These are phyloP conservation scores for Campaea margaritaria DNA, from an alignment of 2,888 invertebrate genomes.

Conservation along the genomic window DNA sequence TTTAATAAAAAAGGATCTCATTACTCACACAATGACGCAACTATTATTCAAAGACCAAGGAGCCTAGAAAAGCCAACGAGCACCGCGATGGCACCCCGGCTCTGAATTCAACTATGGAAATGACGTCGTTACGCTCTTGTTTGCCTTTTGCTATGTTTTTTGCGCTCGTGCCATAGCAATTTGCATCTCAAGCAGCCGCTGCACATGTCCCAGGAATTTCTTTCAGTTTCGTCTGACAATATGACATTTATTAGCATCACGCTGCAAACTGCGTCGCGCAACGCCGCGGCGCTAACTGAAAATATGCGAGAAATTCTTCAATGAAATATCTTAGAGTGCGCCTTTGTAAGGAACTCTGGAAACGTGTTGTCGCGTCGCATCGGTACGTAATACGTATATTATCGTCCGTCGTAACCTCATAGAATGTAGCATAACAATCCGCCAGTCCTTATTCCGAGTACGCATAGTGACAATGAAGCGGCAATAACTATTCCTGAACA, in stretches of 20 bases:
- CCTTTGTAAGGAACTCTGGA: slow-evolving; percentile 2
- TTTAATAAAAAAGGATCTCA: no score
- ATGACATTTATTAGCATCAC: slow-evolving; percentile 52
- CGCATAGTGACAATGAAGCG: no score
- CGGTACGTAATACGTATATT: no score
- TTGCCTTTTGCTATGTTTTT: slow-evolving; percentile 41
- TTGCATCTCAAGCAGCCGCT: slow-evolving; percentile 39
- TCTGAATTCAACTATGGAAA: slow-evolving; percentile 32
- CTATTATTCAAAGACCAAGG: slow-evolving; percentile 13
- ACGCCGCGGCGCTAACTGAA: slow-evolving; percentile 36
- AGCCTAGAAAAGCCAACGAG: slow-evolving; percentile 14
- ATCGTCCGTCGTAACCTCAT: no score
- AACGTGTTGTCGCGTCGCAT: no score
- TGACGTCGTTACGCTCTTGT: slow-evolving; percentile 35
- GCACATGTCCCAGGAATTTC: slow-evolving; percentile 38
- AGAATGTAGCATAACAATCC: no score
- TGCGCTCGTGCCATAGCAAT: slow-evolving; percentile 36
- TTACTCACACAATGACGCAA: slow-evolving; percentile 2
- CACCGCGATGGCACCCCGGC: slow-evolving; percentile 7
- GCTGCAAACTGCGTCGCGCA: slow-evolving; percentile 29
- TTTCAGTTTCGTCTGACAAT: slow-evolving; percentile 40
- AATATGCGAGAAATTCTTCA: slow-evolving; percentile 45
- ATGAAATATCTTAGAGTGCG: slow-evolving; percentile 41
- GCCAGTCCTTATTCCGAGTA: no score
- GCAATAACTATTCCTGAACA: no score